These are phyloP conservation scores for Aquatica leii DNA, from an alignment of 2,888 invertebrate species.

Conservation along the genomic window DNA sequence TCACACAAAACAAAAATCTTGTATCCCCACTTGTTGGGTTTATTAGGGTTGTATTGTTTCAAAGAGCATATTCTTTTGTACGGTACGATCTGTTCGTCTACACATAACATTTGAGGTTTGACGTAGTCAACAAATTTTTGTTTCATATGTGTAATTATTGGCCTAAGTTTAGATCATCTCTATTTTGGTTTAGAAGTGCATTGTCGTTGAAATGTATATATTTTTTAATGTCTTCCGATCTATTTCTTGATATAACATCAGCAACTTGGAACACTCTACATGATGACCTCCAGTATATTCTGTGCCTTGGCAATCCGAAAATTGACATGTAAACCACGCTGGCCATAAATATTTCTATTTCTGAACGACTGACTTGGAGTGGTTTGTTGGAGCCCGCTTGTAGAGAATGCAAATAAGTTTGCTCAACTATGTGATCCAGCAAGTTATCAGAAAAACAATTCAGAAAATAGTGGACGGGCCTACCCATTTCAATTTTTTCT, in stretches of 20 bases:
- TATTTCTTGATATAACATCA: neutral
- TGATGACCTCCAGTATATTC: neutral
- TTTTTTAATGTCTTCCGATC: neutral
- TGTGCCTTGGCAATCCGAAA: slow-evolving; percentile 8
- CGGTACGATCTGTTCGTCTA: too few species aligned
- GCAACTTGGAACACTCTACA: slow-evolving; percentile 13
- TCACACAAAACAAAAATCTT: too few species aligned
- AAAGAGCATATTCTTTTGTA: too few species aligned
- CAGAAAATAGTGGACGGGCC: too few species aligned
- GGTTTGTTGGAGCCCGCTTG: neutral
- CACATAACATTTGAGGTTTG: too few species aligned
- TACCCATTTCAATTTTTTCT: neutral
- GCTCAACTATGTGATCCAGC: neutral
- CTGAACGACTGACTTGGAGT: neutral
- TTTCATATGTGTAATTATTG: too few species aligned
- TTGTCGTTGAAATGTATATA: slow-evolving; percentile 25
- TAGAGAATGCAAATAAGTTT: neutral
- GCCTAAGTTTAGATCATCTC: too few species aligned
- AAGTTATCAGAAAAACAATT: neutral
- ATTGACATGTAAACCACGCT: slow-evolving; percentile 24
- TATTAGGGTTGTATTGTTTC: too few species aligned
- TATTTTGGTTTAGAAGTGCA: too few species aligned
- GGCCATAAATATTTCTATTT: slow-evolving; percentile 17
- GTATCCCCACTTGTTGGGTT: too few species aligned
- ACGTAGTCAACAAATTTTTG: too few species aligned